Evolutionary conservation across 2,888 invertebrate genomes (phyloP).

Genomic region (Heteromyza rotundicornis): DNA sequence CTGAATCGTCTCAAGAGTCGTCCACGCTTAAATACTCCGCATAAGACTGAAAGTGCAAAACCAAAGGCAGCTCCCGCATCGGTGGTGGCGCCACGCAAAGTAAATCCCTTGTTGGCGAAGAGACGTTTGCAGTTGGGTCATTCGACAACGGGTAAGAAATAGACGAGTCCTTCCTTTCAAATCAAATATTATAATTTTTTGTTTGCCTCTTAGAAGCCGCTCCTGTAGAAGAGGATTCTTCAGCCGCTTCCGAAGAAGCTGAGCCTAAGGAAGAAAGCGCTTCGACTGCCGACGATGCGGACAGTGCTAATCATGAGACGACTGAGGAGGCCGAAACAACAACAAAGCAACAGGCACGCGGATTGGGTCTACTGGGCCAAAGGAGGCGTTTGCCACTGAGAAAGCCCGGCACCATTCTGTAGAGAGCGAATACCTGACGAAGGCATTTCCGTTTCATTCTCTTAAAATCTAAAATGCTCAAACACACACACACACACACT

Average conservation of each 20-base stretch:
- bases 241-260: constrained; percentile 27
- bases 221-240: constrained; percentile 31
- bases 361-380: constrained; percentile 73
- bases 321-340: constrained; percentile 62
- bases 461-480: not conserved
- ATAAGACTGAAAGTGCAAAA: constrained; percentile 58
- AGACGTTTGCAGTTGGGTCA: constrained; percentile 56
- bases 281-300: constrained; percentile 7
- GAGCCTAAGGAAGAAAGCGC: constrained; percentile 15
- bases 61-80: constrained; percentile 43
- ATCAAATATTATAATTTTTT: not conserved
- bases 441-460: not conserved
- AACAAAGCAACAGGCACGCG: constrained; percentile 68
- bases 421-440: constrained; percentile 8
- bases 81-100: constrained; percentile 52
- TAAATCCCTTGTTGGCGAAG: constrained; percentile 60
- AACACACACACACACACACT: too few species aligned
- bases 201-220: constrained; percentile 30
- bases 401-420: constrained; percentile 66
- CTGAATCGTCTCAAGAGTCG: constrained; percentile 60
- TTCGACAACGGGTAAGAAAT: constrained; percentile 56
- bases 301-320: constrained; percentile 28
- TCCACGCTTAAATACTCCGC: constrained; percentile 57
- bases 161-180: not conserved
- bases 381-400: constrained; percentile 71